A percentile compares a stretch with the other conserved stretches of the same genome.
Evolutionary conservation across 2,888 invertebrate species (phyloP).

Genomic region (Synergus umbraculus): DNA sequence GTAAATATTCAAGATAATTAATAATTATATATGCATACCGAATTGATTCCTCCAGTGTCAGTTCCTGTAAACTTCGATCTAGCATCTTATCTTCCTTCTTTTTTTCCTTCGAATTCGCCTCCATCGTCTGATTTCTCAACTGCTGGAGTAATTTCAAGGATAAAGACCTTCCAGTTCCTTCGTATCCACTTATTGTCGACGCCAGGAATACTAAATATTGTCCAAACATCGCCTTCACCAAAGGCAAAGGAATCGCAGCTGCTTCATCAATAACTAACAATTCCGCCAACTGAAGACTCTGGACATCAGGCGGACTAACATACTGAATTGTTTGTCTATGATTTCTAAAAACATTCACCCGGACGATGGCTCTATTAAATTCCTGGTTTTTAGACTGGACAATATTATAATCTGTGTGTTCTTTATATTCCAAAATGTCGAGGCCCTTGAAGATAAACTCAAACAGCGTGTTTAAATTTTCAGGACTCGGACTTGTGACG

Average conservation of each 20-base stretch:
- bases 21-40: slow-evolving; percentile 42
- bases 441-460: slow-evolving; percentile 97
- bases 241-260: slow-evolving; percentile 97
- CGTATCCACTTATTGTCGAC: slow-evolving; percentile 98
- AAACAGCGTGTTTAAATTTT: slow-evolving; percentile 97
- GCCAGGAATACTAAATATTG: slow-evolving; percentile 97
- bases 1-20: not conserved
- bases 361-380: slow-evolving; percentile 96
- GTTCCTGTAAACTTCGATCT: slow-evolving; percentile 79
- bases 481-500: slow-evolving; percentile 98
- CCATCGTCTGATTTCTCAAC: slow-evolving; percentile 82
- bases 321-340: slow-evolving; percentile 98
- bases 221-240: slow-evolving; percentile 92
- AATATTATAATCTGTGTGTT: slow-evolving; percentile 96
- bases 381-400: slow-evolving; percentile 97
- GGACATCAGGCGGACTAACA: slow-evolving; percentile 93
- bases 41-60: slow-evolving; percentile 95
- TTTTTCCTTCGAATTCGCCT: slow-evolving; percentile 76
- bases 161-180: slow-evolving; percentile 97
- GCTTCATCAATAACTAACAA: slow-evolving; percentile 98
- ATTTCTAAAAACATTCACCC: slow-evolving; percentile 93
- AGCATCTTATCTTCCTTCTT: slow-evolving; percentile 74
- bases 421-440: slow-evolving; percentile 95
- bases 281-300: slow-evolving; percentile 93
- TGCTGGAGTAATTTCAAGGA: slow-evolving; percentile 96